Percentiles rank a stretch among this genome's conserved stretches.
Conservation (phyloP, 2,888 invertebrate species). For the Chloromyia formosa region DNA sequence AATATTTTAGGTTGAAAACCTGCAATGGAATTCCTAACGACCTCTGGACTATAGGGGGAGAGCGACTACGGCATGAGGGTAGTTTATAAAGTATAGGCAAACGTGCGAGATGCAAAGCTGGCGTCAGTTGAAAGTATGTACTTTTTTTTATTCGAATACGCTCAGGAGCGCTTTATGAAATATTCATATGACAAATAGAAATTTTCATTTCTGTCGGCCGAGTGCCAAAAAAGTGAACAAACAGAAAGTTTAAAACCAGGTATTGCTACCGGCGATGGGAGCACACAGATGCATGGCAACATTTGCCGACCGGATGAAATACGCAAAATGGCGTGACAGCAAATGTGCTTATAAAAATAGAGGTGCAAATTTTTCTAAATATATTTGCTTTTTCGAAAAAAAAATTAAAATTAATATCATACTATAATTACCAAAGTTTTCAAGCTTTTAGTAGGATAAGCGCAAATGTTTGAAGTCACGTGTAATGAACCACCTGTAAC, state of each 20-base stretch:
- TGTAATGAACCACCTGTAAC: too few species aligned
- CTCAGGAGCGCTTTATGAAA: slow-evolving; percentile 28
- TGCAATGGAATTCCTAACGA: slow-evolving; percentile 9
- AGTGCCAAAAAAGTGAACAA: slow-evolving; percentile 35
- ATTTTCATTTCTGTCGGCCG: slow-evolving; percentile 24
- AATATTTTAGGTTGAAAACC: slow-evolving; percentile 17
- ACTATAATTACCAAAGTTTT: too few species aligned
- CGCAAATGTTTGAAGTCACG: too few species aligned
- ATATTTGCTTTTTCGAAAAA: too few species aligned
- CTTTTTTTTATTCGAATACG: not conserved
- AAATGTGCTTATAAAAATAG: too few species aligned
- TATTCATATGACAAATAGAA: slow-evolving; percentile 36
- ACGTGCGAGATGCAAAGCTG: slow-evolving; percentile 17
- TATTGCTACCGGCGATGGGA: not conserved
- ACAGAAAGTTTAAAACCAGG: slow-evolving; percentile 22
- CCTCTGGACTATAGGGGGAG: not conserved
- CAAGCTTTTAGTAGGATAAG: too few species aligned
- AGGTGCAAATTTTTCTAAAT: too few species aligned
- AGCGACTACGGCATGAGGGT: not conserved
- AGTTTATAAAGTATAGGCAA: not conserved
- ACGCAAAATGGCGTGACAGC: too few species aligned
- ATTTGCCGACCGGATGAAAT: too few species aligned
- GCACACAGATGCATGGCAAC: too few species aligned
- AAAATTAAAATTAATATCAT: too few species aligned
- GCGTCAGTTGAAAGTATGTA: slow-evolving; percentile 26